A percentile compares a stretch with the other conserved stretches of the same genome.
Conservation (phyloP, 2,113 vertebrate genomes). For the Raja brachyura region DNA sequence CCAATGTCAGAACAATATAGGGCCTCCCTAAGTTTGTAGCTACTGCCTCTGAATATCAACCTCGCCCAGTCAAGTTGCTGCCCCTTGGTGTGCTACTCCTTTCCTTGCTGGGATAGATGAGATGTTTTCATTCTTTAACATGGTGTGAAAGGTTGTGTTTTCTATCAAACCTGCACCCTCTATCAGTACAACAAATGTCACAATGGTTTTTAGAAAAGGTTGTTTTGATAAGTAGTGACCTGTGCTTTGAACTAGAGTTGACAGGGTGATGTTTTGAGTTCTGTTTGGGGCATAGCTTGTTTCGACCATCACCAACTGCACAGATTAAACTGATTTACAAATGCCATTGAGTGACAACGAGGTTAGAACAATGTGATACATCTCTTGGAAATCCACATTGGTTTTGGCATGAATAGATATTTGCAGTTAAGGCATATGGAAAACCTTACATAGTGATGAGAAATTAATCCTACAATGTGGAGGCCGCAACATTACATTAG, state of each 20-base stretch:
- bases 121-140: not conserved
- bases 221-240: not conserved
- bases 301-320: not conserved
- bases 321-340: not conserved
- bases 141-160: not conserved
- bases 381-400: not conserved
- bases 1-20: not conserved
- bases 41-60: not conserved
- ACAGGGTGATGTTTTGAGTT: not conserved
- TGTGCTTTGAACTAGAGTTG: not conserved
- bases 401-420: not conserved
- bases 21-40: not conserved
- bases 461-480: not conserved
- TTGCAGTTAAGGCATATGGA: not conserved
- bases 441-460: not conserved
- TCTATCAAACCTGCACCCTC: not conserved
- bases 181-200: not conserved
- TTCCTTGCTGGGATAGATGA: not conserved
- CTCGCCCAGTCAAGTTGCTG: not conserved
- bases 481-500: not conserved
- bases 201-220: not conserved
- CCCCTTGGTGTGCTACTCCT: not conserved
- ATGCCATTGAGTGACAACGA: no score
- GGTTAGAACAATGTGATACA: not conserved
- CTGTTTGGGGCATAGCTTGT: not conserved